Evolutionary conservation across 2,797 vertebrate species (phyloP).

Genomic region (Halcyon leucocephala): DNA sequence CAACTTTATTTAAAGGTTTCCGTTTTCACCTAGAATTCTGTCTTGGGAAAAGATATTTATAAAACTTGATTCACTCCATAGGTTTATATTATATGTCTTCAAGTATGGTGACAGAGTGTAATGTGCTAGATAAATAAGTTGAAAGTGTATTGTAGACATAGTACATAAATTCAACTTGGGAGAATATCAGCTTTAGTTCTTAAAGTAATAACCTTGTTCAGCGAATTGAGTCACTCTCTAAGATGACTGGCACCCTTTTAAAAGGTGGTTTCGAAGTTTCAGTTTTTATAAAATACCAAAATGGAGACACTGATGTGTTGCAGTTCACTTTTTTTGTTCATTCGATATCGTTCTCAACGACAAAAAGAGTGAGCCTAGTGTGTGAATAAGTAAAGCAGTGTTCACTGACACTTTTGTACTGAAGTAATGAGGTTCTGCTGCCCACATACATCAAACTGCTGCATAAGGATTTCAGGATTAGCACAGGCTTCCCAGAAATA

Average conservation of each 20-base stretch:
- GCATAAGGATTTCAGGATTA: neutral
- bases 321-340: neutral
- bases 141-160: neutral
- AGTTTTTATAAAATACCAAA: neutral
- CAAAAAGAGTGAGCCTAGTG: neutral
- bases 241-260: neutral
- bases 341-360: neutral
- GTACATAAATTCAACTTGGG: slow-evolving; percentile 41
- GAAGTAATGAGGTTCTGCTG: neutral
- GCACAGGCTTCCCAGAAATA: neutral
- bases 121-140: slow-evolving; percentile 19
- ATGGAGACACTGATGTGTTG: neutral
- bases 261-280: neutral
- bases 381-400: neutral
- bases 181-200: slow-evolving; percentile 8
- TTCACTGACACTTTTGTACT: neutral
- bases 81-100: neutral
- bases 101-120: neutral
- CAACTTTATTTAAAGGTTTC: neutral
- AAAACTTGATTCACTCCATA: neutral
- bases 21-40: neutral
- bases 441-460: neutral
- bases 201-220: slow-evolving; percentile 9
- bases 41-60: neutral
- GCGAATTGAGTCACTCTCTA: neutral